phyloP scores from a whole-genome alignment of 2,888 invertebrate species.

The Ophioninae sp. region DNA sequence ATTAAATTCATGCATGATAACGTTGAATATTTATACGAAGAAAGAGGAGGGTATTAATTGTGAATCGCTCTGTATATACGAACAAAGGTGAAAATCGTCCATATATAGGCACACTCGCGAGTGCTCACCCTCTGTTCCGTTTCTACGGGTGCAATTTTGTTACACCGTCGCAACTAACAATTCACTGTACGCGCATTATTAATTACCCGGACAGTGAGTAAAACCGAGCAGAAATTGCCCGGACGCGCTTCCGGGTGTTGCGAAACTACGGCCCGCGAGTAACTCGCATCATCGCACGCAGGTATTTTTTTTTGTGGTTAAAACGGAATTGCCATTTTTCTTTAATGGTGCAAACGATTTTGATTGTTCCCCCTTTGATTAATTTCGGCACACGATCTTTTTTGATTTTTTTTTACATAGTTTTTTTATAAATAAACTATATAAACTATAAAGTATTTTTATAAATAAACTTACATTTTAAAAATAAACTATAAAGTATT shows the following conservation, averaged over 20 bases:
- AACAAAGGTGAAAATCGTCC: not conserved
- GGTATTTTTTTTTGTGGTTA: not conserved
- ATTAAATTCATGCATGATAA: no score
- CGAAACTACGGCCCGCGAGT: not conserved
- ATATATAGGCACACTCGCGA: not conserved
- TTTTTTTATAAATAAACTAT: no score
- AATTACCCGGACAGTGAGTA: not conserved
- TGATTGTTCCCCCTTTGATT: no score
- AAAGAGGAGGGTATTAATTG: not conserved
- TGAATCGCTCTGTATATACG: not conserved
- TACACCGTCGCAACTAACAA: constrained; percentile 37
- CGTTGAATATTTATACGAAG: not conserved
- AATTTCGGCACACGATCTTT: not conserved
- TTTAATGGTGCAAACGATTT: not conserved
- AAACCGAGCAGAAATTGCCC: not conserved
- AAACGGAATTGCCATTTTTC: not conserved
- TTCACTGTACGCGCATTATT: constrained; percentile 5
- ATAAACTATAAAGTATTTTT: no score
- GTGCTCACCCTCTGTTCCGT: constrained; percentile 26
- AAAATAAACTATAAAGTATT: no score
- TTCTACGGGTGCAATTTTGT: constrained; percentile 13
- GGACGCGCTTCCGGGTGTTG: not conserved
- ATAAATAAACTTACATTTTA: no score
- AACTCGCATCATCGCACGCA: not conserved
- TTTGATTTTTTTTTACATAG: not conserved